Percentiles rank a stretch among this genome's conserved stretches.
Conservation (phyloP, 2,113 vertebrate species). For the Pseudopipra pipra region DNA sequence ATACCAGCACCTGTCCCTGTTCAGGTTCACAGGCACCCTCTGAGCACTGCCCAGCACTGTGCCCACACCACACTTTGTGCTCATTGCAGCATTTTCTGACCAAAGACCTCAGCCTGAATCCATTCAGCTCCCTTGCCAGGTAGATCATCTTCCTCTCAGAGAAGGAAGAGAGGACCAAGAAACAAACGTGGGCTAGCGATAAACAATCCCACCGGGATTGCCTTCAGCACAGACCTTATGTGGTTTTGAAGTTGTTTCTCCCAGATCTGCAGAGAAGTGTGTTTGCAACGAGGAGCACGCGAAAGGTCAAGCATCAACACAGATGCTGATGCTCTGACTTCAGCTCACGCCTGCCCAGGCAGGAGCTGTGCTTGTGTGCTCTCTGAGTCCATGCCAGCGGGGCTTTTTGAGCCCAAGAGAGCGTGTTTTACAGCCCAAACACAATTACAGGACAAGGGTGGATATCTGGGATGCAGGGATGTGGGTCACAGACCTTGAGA, state of each 20-base stretch:
- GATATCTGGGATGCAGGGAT: neutral
- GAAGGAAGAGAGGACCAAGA: neutral
- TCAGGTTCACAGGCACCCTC: neutral
- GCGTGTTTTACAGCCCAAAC: fast-evolving
- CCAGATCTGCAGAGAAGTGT: neutral
- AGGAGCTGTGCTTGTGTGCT: neutral
- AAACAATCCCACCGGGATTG: fast-evolving
- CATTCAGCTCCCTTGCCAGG: neutral
- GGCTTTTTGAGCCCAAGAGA: neutral
- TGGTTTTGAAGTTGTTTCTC: neutral
- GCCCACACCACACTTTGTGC: neutral
- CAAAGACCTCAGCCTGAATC: neutral
- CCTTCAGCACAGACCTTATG: neutral
- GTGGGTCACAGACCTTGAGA: neutral
- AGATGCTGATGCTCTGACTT: neutral
- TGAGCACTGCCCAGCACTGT: fast-evolving
- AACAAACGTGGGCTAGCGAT: neutral
- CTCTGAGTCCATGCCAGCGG: fast-evolving
- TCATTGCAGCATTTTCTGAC: neutral
- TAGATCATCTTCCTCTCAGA: neutral
- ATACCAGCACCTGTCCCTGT: neutral
- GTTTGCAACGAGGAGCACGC: neutral
- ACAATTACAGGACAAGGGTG: fast-evolving
- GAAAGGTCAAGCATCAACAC: neutral
- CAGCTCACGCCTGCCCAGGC: neutral